phyloP scores from a whole-genome alignment of 2,113 vertebrate species.

The Dermatemys mawii region DNA sequence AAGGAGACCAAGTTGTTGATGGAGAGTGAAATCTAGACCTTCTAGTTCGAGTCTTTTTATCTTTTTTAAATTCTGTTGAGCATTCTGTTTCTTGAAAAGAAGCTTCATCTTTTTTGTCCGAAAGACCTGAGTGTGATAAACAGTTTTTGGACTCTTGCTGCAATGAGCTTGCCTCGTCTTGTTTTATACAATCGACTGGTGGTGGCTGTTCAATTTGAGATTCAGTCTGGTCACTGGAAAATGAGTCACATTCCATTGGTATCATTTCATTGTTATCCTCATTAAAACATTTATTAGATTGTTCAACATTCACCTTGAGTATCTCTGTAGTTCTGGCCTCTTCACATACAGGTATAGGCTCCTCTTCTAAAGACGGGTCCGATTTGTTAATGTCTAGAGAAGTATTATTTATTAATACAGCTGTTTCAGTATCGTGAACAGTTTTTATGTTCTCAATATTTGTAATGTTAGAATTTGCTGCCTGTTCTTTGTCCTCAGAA shows the following conservation, averaged over 20 bases:
- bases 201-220: conserved; percentile 66
- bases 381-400: background rate
- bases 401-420: conserved; percentile 5
- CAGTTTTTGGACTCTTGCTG: conserved; percentile 19
- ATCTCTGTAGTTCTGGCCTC: conserved; percentile 32
- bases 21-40: conserved; percentile 96
- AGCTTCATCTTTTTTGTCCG: conserved; percentile 65
- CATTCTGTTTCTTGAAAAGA: conserved; percentile 59
- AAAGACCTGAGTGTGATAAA: conserved; percentile 15
- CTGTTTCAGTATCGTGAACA: conserved; percentile 51
- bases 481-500: conserved; percentile 34
- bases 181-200: conserved; percentile 42
- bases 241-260: conserved; percentile 93
- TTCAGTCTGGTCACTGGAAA: conserved; percentile 84
- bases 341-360: background rate
- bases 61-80: conserved; percentile 64
- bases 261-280: conserved; percentile 87
- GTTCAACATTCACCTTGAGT: conserved; percentile 26
- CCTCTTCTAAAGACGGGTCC: conserved; percentile 54
- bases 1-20: conserved; percentile 93
- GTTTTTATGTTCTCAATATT: background rate
- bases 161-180: conserved; percentile 23
- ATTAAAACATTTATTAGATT: conserved; percentile 63
- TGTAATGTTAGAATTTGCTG: conserved; percentile 8
- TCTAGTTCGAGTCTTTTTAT: conserved; percentile 78